Evolutionary conservation across 1,140 invertebrate species (phyloP), one percentile per base, ranked within the genome.

Genomic region (Pseudomyrmex sp.): DNA sequence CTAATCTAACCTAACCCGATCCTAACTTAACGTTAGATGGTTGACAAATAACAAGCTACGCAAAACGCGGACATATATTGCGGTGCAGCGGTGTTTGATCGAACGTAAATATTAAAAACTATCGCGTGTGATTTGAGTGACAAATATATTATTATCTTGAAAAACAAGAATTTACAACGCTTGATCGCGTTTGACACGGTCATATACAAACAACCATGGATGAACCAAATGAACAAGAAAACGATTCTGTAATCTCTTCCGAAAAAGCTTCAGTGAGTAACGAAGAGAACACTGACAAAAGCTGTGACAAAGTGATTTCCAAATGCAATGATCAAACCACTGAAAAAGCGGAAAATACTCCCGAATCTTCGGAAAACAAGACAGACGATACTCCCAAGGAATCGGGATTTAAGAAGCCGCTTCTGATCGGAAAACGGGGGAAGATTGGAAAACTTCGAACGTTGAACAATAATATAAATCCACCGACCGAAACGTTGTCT

Each of bases 371-470:
- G 2, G 15, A 9, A 35, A 26, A 18, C 18, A 12, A 0, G 4
- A 20, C 50, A 0, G 26, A 13, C 48, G 15, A 77, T 13, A 23
- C 8, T n/a, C 35, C 20, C 2, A 50, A 59, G 15, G 52, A 58
- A 10, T 2, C 54, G 2, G 54, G 54, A 13, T 85, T 85, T 44
- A 85, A 85, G 10, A 85, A 82, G 26, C 83, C 83, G 5, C 44
- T 86, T 52, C 66, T 88, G 8, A 87, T 90, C 20, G 89, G 88
- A 13, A 89, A 70, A 13, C 74, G 86, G 9, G 86, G 86, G 62
- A 88, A 88, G 72, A 69, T 46, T 20, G 73, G 73, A 18, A 70
- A 80, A 65, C 13, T 85, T 48, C 66, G 80, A 13, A 9, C 18
- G 4, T 0, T 85, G 13, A 15, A 54, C 50, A 26, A 72, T 23